Conservation (phyloP, 2,797 vertebrate species). For the Remorina albescens region DNA sequence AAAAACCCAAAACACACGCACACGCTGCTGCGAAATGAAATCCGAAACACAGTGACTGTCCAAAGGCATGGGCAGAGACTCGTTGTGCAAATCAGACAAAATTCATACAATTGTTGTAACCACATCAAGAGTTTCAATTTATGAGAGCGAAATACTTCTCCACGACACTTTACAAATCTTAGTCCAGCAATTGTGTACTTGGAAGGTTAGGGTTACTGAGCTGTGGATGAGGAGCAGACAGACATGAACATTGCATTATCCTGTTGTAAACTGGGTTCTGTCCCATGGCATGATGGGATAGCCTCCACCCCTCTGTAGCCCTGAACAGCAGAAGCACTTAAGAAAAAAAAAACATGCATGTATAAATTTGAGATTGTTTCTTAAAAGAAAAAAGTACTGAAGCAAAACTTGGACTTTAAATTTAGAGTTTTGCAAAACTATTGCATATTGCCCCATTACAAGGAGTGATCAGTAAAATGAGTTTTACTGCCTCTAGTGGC, state of each 20-base stretch:
- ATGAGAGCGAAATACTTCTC: too few relatives aligned
- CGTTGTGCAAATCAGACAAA: not conserved
- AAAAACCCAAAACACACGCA: not conserved
- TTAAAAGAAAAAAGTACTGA: not conserved
- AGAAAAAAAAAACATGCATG: not conserved
- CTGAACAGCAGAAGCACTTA: not conserved
- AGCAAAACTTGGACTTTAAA: not conserved
- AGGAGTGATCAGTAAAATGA: too few relatives aligned
- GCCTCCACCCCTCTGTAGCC: too few relatives aligned
- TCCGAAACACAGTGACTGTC: too few relatives aligned
- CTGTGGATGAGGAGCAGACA: not conserved
- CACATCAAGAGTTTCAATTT: too few relatives aligned
- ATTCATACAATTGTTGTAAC: too few relatives aligned
- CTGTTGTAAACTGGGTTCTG: not conserved
- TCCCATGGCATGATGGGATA: not conserved
- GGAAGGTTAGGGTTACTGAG: too few relatives aligned
- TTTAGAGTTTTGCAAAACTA: not conserved
- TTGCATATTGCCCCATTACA: not conserved
- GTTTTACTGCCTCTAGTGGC: not conserved
- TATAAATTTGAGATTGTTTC: too few relatives aligned
- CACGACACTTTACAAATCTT: too few relatives aligned
- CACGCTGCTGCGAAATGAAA: too few relatives aligned
- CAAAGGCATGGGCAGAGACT: not conserved
- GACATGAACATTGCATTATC: too few relatives aligned
- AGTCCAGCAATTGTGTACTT: not conserved